Conservation (phyloP, 2,797 vertebrate genomes). For the Leptodactylus fallax region DNA sequence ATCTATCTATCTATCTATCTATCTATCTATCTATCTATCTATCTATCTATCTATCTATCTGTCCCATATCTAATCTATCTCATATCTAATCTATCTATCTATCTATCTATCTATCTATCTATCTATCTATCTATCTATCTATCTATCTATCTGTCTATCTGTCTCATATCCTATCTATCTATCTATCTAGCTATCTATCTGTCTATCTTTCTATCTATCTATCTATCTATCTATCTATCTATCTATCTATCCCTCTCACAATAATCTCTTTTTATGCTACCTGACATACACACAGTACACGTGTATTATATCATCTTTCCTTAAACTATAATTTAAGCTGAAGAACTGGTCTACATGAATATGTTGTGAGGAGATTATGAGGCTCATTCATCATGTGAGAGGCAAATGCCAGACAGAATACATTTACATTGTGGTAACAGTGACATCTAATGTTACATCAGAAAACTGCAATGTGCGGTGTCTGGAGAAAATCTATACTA, state of each 20-base stretch:
- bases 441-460: conserved; percentile 56
- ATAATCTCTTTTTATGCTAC: not conserved
- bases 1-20: not conserved
- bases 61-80: not conserved
- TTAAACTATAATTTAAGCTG: not conserved
- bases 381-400: not conserved
- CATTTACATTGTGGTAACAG: conserved; percentile 53
- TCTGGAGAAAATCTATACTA: not conserved
- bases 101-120: not conserved
- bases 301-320: not conserved
- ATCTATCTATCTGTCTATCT: conserved; percentile 7
- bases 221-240: conserved; percentile 15
- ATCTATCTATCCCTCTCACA: not conserved
- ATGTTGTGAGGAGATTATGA: not conserved
- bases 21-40: conserved; percentile 4
- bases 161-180: conserved; percentile 3
- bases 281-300: not conserved
- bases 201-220: not conserved
- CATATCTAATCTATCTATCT: not conserved
- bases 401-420: not conserved
- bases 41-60: conserved; percentile 3
- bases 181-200: conserved; percentile 15
- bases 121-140: not conserved
- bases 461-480: conserved; percentile 21
- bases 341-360: conserved; percentile 16